Base-by-base conservation (phyloP, 1,140 invertebrate genomes). In the Heliothis virescens region DNA sequence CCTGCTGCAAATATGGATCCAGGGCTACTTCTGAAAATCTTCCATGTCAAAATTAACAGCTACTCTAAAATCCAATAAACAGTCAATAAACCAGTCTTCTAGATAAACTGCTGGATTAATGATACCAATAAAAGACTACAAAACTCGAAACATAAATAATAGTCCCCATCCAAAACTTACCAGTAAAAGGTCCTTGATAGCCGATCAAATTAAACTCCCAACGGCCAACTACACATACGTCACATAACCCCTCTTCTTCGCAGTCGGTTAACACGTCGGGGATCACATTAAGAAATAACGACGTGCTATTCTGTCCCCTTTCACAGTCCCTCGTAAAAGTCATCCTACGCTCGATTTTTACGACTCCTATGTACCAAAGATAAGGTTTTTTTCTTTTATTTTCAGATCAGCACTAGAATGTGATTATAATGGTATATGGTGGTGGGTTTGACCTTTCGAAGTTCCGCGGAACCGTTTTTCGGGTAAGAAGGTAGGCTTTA, bases 311-410 rank as follows among this genome's bases (percentile, higher is more conserved):
- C 57, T 62, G 72, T 48, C 67, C 21, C 21, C 41, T 11, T 67
- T 41, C 21, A n/a, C 52, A 1, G 41, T 60, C 57, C 55, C n/a
- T 74, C 72, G 53, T 48, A 59, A 55, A 47, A 59, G 12, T 47
- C 15, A 41, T 34, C 53, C 52, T 60, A 26, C 57, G 55, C 16
- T 60, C 72, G 55, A 74, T 74, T 59, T 69, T 74, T 74, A 74
- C 57, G 72, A 74, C 34, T 47, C 11, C 18, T 12, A 57, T n/a
- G 15, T 18, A 57, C 62, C 15, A 18, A 21, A 74, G 72, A 74
- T 74, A 74, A 74, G 72, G 72, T 11, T 48, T 74, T 69, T 69
- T 60, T 71, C 48, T 71, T 71, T 74, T 74, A 48, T 50, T 74
- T 59, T 74, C n/a, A 59, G 72, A 74, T 60, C 53, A 60, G 72